Evolutionary conservation across 2,888 invertebrate species (phyloP), one percentile per base, ranked within the genome.

Genomic region (Pachymerium ferrugineum): DNA sequence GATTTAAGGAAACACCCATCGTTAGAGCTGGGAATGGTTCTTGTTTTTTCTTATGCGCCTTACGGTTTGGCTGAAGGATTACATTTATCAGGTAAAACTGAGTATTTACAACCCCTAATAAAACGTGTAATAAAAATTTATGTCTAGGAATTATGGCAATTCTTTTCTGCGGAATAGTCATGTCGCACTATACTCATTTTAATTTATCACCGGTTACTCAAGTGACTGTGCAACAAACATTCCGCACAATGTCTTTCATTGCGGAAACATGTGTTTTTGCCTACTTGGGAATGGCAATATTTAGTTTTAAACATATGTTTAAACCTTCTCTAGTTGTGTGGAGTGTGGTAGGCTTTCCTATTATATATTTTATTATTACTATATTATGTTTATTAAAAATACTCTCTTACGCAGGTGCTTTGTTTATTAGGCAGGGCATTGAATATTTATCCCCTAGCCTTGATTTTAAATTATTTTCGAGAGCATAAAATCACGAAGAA

Each of bases 161-260:
- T 80, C 84, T 99, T 78, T 97, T 98, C 83, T 97, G 97, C 85
- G 99, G 98, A 6, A 95, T 99, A 80, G 97, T 97, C 0, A 99
- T 99, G 99, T 97, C 97, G 0, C 99, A 99, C 83, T 99, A 99
- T 83, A 98, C 98, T 14, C 99, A 99, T 86, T 94, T 94, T 81
- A 99, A 99, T 83, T 85, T 99, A 62, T 97, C 97, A 0, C 97
- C 98, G 0, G 92, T 99, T 22, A 97, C 98, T 0, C 99, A 99
- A 85, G 97, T 99, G 72, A 98, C 98, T 3, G 97, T 99, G 92
- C 97, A 98, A 82, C 97, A 98, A 84, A 98, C 97, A 0, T 94
- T 99, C 89, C 87, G 97, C 80, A 98, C 98, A 0, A 85, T 99
- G 75, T 93, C 99, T 1, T 98, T 99, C 81, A 96, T 98, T 77